Percentiles rank a stretch among this genome's conserved stretches.
Conservation (phyloP, 2,888 invertebrate genomes). For the Troides aeacus region DNA sequence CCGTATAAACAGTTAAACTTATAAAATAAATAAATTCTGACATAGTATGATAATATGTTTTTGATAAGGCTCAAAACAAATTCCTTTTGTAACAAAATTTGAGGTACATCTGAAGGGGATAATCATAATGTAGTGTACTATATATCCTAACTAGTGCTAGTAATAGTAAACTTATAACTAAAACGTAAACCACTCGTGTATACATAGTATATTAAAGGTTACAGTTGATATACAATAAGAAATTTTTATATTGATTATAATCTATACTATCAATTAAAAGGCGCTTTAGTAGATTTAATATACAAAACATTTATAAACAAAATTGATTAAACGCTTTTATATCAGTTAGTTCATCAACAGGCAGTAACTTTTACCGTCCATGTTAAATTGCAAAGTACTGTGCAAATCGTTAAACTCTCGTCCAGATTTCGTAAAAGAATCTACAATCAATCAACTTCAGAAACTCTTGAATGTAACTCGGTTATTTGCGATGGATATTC, state of each 20-base stretch:
- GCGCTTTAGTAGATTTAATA: conserved; percentile 11
- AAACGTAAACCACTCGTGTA: background rate
- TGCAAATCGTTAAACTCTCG: conserved; percentile 31
- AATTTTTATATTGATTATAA: conserved; percentile 1
- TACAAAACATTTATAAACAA: conserved; percentile 23
- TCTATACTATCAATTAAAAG: conserved; percentile 16
- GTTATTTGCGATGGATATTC: conserved; percentile 18
- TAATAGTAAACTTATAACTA: no score
- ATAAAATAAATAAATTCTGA: no score
- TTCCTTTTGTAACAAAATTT: no score
- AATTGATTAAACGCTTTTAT: conserved; percentile 11
- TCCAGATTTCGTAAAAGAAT: conserved; percentile 29
- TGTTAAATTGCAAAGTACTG: conserved; percentile 32
- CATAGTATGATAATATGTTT: no score
- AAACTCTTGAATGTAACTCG: conserved; percentile 12
- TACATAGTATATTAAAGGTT: background rate
- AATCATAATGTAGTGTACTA: no score
- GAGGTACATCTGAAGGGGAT: no score
- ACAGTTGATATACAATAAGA: conserved; percentile 10
- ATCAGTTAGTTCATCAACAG: conserved; percentile 26
- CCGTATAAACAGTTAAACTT: no score
- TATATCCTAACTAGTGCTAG: no score
- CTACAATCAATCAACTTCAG: conserved; percentile 27
- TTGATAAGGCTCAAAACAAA: no score
- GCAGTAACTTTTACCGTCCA: conserved; percentile 29